These are phyloP conservation scores for Tychaedon coryphoeus DNA, from an alignment of 2,113 vertebrate genomes.

Conservation along the genomic window DNA sequence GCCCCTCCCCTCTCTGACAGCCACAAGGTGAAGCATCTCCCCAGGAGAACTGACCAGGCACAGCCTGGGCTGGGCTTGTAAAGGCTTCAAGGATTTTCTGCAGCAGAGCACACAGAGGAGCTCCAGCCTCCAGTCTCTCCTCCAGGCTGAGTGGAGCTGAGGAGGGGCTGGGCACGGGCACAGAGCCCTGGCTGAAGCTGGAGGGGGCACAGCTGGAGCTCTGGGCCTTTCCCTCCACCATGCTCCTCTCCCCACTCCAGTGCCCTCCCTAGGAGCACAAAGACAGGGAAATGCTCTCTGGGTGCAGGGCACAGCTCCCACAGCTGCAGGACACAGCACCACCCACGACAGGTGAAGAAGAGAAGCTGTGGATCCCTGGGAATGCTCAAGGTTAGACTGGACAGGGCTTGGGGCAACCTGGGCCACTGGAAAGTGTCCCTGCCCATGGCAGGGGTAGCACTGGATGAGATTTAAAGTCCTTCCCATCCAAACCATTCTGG, in stretches of 20 bases:
- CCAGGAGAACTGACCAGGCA: neutral
- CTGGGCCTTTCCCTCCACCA: neutral
- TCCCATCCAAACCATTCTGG: neutral
- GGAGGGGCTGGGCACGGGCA: neutral
- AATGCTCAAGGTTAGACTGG: neutral
- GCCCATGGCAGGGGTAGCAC: neutral
- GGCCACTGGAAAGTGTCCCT: neutral
- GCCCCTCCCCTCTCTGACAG: neutral
- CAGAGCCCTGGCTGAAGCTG: neutral
- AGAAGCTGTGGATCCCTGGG: neutral
- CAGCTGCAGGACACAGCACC: neutral
- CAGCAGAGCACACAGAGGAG: neutral
- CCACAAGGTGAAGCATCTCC: neutral
- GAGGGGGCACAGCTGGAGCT: neutral
- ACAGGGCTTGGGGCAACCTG: neutral
- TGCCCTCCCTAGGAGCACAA: neutral
- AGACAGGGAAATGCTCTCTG: neutral
- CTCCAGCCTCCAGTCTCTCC: neutral
- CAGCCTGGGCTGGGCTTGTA: neutral
- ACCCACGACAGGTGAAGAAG: accelerated
- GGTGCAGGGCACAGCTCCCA: neutral
- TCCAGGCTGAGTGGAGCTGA: accelerated
- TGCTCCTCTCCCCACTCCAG: neutral
- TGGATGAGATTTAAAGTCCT: neutral
- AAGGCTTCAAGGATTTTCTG: neutral